A percentile compares a stretch with the other conserved stretches of the same genome.
phyloP scores from a whole-genome alignment of 1,140 invertebrate species.

The Propsilocerus akamusi region DNA sequence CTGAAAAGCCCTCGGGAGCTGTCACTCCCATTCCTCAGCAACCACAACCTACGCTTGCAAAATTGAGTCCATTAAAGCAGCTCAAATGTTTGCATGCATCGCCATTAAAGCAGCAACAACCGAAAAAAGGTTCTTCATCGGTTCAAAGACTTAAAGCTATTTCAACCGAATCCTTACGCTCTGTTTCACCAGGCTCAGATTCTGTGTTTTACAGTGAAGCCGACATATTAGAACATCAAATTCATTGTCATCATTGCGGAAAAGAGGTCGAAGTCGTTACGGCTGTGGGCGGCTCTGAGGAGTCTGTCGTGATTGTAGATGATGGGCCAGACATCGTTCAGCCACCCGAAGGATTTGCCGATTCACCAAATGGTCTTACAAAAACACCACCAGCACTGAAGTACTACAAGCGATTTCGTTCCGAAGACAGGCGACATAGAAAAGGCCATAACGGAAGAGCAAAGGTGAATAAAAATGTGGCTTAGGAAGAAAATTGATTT shows the following conservation, averaged over 20 bases:
- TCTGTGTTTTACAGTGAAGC: constrained; percentile 74
- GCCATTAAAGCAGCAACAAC: constrained; percentile 6
- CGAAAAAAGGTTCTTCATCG: constrained; percentile 17
- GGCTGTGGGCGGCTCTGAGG: constrained; percentile 23
- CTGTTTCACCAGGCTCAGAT: constrained; percentile 70
- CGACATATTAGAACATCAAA: constrained; percentile 27
- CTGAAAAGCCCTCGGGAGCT: constrained; percentile 9
- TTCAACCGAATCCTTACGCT: constrained; percentile 64
- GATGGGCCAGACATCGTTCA: constrained; percentile 53
- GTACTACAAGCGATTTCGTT: constrained; percentile 58
- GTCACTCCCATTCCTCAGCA: constrained; percentile 14
- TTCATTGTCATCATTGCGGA: constrained; percentile 58
- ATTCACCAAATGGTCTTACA: constrained; percentile 45
- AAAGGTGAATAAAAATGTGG: constrained; percentile 28
- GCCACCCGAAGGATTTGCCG: constrained; percentile 69
- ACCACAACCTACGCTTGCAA: constrained; percentile 13
- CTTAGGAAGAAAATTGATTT: constrained; percentile 1
- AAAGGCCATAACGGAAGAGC: constrained; percentile 40
- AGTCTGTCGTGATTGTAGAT: constrained; percentile 19
- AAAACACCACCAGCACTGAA: constrained; percentile 33
- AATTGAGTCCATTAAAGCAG: constrained; percentile 10
- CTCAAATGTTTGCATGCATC: constrained; percentile 12
- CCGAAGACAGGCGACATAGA: constrained; percentile 48
- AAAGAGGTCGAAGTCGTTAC: constrained; percentile 46
- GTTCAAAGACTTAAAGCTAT: constrained; percentile 49